Evolutionary conservation across 2,797 vertebrate genomes (phyloP).

Genomic region (Karalla daura): DNA sequence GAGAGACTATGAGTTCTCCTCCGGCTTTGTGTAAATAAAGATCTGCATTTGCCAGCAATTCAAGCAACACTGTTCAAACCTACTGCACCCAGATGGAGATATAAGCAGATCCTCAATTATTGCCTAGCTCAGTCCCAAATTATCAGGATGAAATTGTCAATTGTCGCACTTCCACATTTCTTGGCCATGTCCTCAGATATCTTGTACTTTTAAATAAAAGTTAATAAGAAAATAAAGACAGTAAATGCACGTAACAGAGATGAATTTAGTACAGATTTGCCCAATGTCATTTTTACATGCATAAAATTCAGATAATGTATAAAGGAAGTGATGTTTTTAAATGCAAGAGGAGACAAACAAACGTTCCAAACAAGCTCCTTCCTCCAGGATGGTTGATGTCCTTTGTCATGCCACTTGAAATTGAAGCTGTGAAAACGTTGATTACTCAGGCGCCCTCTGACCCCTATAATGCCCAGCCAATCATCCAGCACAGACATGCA

Average conservation of each 20-base stretch:
- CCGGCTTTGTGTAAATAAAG: background rate
- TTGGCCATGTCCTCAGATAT: too few species aligned
- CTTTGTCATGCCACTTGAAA: constrained; percentile 16
- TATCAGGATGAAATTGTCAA: too few species aligned
- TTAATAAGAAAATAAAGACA: too few species aligned
- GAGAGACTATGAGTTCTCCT: background rate
- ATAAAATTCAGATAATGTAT: background rate
- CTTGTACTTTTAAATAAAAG: too few species aligned
- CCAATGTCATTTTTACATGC: too few species aligned
- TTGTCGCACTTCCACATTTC: too few species aligned
- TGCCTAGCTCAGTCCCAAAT: too few species aligned
- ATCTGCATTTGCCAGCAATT: background rate
- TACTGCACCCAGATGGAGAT: too few species aligned
- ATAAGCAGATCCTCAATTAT: too few species aligned
- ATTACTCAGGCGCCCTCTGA: constrained; percentile 40
- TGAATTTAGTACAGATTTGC: too few species aligned
- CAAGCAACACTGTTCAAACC: background rate
- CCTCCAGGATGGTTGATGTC: constrained; percentile 3
- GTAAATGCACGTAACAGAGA: too few species aligned
- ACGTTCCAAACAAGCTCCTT: too few species aligned
- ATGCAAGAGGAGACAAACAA: background rate
- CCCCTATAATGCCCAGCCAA: constrained; percentile 20
- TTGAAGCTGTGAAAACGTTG: constrained; percentile 30
- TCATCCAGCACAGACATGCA: background rate
- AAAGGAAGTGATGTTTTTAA: background rate